These are phyloP conservation scores for Cataglyphis rosenhaueri DNA, from an alignment of 2,888 invertebrate species.

Conservation along the genomic window DNA sequence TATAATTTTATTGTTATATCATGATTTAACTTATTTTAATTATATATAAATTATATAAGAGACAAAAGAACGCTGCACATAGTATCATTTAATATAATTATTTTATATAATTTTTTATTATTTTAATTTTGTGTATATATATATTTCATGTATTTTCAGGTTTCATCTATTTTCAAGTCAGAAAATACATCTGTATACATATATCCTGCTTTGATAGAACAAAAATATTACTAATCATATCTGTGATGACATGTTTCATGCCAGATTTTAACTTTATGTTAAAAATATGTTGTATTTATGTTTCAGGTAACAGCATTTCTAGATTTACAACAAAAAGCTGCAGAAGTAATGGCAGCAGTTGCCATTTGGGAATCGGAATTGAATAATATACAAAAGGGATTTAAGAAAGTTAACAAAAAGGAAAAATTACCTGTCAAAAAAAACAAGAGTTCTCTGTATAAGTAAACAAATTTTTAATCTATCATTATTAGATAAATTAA, in stretches of 20 bases:
- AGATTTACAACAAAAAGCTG: conserved; percentile 87
- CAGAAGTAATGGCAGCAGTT: conserved; percentile 85
- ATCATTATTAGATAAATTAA: background rate
- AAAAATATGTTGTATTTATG: background rate
- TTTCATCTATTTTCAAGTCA: too few species aligned
- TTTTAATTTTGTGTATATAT: too few species aligned
- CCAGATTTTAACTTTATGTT: background rate
- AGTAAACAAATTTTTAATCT: conserved; percentile 53
- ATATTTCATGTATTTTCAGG: too few species aligned
- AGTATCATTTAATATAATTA: too few species aligned
- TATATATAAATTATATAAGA: background rate
- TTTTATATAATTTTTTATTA: too few species aligned
- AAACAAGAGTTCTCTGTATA: conserved; percentile 48
- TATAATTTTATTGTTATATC: background rate
- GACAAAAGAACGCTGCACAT: too few species aligned
- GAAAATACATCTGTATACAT: too few species aligned
- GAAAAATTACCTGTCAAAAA: conserved; percentile 34
- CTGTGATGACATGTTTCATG: background rate
- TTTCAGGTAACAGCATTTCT: conserved; percentile 87
- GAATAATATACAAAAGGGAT: conserved; percentile 39
- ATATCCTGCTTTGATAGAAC: too few species aligned
- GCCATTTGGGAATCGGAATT: conserved; percentile 69
- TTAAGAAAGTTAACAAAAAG: conserved; percentile 31
- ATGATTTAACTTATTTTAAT: background rate
- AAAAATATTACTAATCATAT: background rate